Percentiles rank a stretch among this genome's conserved stretches.
These are phyloP conservation scores for Malurus alboscapulatus DNA, from an alignment of 2,113 vertebrate genomes.

Conservation along the genomic window DNA sequence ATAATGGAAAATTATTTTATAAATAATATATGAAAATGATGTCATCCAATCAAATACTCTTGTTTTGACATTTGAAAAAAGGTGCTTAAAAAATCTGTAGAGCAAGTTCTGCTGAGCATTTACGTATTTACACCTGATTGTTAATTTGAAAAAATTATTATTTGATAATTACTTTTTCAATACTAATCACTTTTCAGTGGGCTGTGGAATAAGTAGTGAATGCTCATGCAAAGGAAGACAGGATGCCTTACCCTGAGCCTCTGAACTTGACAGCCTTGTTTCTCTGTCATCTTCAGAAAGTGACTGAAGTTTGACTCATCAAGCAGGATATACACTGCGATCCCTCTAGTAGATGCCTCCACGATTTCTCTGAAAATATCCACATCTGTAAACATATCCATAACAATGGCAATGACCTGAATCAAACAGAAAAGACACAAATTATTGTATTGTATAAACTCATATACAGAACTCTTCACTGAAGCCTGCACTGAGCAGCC, in stretches of 20 bases:
- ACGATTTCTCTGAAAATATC: constrained; percentile 94
- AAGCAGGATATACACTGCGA: constrained; percentile 90
- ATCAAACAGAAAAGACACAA: constrained; percentile 33
- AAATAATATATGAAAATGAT: neutral
- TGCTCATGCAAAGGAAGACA: neutral
- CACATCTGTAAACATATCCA: constrained; percentile 94
- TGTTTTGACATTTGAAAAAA: neutral
- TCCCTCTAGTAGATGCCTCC: constrained; percentile 85
- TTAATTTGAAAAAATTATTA: neutral
- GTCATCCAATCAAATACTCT: neutral
- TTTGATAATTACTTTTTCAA: neutral
- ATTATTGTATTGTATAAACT: neutral
- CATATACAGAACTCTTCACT: neutral
- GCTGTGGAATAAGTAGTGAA: neutral
- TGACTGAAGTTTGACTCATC: constrained; percentile 84
- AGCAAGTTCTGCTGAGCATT: neutral
- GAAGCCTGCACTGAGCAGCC: neutral
- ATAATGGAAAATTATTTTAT: neutral
- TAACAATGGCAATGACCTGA: constrained; percentile 92
- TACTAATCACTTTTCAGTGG: neutral
- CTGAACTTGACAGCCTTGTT: constrained; percentile 88
- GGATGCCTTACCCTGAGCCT: constrained; percentile 87
- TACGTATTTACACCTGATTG: neutral
- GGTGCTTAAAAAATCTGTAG: neutral
- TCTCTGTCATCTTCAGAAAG: constrained; percentile 90